These are phyloP conservation scores for Kryphioiulus occultus DNA, from an alignment of 2,888 invertebrate genomes.

Conservation along the genomic window DNA sequence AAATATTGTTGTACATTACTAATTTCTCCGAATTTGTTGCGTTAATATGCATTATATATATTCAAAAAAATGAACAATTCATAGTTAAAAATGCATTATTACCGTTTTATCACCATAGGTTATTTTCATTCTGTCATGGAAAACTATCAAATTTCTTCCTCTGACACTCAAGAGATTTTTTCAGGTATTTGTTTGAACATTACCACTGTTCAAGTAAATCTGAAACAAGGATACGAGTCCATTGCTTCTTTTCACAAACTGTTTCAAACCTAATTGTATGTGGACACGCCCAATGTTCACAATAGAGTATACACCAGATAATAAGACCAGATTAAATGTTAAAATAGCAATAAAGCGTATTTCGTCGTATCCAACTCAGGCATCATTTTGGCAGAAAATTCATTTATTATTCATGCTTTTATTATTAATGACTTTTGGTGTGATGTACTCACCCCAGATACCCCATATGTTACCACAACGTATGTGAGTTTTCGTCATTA, in stretches of 20 bases:
- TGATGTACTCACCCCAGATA: slow-evolving; percentile 1
- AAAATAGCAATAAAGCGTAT: slow-evolving; percentile 18
- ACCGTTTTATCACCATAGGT: no score
- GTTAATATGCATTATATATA: no score
- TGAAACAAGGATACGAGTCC: not conserved
- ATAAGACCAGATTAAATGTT: slow-evolving; percentile 1
- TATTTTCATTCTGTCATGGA: not conserved
- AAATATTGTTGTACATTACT: no score
- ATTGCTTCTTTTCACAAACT: not conserved
- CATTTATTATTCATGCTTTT: slow-evolving; percentile 28
- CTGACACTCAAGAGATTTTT: no score
- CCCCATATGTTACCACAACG: not conserved
- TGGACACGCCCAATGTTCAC: not conserved
- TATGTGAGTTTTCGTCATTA: not conserved
- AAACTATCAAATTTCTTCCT: no score
- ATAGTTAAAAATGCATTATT: no score
- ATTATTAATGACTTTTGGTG: slow-evolving; percentile 36
- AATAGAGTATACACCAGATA: not conserved
- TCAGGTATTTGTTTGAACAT: no score
- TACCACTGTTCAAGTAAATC: no score
- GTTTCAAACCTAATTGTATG: not conserved
- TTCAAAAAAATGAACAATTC: no score
- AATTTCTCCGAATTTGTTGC: no score
- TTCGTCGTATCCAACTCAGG: not conserved
- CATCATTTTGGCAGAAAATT: not conserved